Percentiles rank a stretch among this genome's conserved stretches.
Conservation (phyloP, 2,888 invertebrate genomes). For the Orthosia incerta region DNA sequence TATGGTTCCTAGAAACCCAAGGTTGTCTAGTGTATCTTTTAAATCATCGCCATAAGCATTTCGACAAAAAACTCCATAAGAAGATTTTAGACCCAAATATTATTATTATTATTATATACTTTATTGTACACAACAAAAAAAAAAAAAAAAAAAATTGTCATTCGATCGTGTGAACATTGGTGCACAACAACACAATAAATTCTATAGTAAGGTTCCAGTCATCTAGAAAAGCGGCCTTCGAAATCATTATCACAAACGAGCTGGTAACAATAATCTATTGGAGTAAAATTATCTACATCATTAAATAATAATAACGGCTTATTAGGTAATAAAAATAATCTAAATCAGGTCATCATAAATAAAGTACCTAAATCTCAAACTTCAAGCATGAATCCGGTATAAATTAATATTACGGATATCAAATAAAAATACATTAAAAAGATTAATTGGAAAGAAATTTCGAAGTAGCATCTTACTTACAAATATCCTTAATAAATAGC, state of each 20-base stretch:
- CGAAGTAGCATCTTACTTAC: slow-evolving; percentile 11
- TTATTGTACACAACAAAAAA: no score
- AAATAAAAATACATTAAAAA: slow-evolving; percentile 1
- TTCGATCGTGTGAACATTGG: neutral
- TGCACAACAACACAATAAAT: neutral
- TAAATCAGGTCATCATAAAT: slow-evolving; percentile 9
- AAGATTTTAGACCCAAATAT: neutral
- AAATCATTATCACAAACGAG: slow-evolving; percentile 14
- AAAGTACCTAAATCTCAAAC: neutral
- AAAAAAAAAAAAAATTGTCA: no score
- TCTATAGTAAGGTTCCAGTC: neutral
- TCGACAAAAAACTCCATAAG: neutral
- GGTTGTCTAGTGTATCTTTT: no score
- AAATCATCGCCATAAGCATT: neutral
- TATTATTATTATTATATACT: no score
- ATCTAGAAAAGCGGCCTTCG: neutral
- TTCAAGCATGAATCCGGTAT: neutral
- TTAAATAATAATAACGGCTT: neutral
- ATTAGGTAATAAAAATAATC: slow-evolving; percentile 7
- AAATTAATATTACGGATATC: slow-evolving; percentile 1
- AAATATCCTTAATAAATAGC: slow-evolving; percentile 36
- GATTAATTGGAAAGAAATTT: slow-evolving; percentile 24
- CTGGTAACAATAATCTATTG: slow-evolving; percentile 9
- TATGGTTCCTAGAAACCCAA: neutral
- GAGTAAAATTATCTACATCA: slow-evolving; percentile 9